A percentile compares a stretch with the other conserved stretches of the same genome.
Conservation (phyloP, 2,797 vertebrate genomes). For the Diplodus sargus region DNA sequence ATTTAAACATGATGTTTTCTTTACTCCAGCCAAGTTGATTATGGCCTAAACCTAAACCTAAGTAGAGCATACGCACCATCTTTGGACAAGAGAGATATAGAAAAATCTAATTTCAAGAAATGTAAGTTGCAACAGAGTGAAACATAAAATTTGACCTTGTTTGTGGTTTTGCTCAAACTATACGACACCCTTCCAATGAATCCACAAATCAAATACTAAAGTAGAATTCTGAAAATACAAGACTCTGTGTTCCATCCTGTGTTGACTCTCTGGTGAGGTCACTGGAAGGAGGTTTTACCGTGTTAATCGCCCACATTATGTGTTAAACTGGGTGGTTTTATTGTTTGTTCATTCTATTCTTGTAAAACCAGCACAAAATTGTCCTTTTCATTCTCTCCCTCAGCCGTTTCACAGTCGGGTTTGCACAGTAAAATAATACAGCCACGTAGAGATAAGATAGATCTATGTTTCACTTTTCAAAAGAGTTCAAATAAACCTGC, state of each 20-base stretch:
- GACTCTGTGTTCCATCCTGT: background rate
- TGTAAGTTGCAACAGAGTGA: too few species aligned
- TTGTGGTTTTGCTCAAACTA: too few species aligned
- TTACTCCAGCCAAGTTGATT: too few species aligned
- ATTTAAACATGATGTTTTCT: too few species aligned
- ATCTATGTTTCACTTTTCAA: slow-evolving; percentile 68
- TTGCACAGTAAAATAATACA: slow-evolving; percentile 58
- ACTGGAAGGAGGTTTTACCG: slow-evolving; percentile 29
- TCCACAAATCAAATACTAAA: background rate
- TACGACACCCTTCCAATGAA: background rate
- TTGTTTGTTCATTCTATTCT: slow-evolving; percentile 48
- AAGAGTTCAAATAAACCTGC: slow-evolving; percentile 78
- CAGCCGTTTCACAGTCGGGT: slow-evolving; percentile 44
- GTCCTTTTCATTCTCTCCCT: slow-evolving; percentile 33
- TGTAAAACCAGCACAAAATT: slow-evolving; percentile 42
- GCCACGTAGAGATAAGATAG: slow-evolving; percentile 54
- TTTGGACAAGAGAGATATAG: too few species aligned
- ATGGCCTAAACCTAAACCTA: too few species aligned
- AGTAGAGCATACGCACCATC: too few species aligned
- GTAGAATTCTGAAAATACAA: background rate
- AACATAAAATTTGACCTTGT: too few species aligned
- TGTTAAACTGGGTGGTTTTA: slow-evolving; percentile 52
- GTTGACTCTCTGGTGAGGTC: slow-evolving; percentile 38
- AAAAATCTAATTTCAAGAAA: too few species aligned
- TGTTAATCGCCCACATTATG: slow-evolving; percentile 42